Evolutionary conservation across 2,888 invertebrate genomes (phyloP).

Genomic region (Mellilla xanthometata): DNA sequence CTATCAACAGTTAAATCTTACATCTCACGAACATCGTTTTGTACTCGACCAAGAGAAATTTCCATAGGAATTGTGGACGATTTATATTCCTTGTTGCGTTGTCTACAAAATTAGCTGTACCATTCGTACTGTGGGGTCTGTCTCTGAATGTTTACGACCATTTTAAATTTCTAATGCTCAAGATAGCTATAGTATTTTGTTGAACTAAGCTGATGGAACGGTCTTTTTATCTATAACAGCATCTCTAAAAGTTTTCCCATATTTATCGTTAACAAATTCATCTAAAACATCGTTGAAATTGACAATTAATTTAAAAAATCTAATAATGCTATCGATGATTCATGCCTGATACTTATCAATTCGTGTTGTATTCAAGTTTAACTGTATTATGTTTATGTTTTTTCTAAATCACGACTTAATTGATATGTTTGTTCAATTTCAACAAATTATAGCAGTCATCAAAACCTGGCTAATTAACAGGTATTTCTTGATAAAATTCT

Average conservation of each 20-base stretch:
- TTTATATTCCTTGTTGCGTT: conserved; percentile 31
- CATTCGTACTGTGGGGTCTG: conserved; percentile 27
- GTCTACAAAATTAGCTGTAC: conserved; percentile 25
- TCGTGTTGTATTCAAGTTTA: conserved; percentile 3
- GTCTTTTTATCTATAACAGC: conserved; percentile 3
- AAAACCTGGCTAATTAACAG: conserved; percentile 3
- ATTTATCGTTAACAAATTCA: conserved; percentile 1
- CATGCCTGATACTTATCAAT: conserved; percentile 6
- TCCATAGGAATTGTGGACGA: conserved; percentile 25
- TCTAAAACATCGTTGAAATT: conserved; percentile 1
- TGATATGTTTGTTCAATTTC: conserved; percentile 1
- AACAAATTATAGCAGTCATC: neutral
- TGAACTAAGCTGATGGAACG: conserved; percentile 3
- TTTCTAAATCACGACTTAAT: neutral
- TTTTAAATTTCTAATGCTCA: conserved; percentile 24
- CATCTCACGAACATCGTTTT: conserved; percentile 12
- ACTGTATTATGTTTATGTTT: conserved; percentile 3
- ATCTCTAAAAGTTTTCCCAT: conserved; percentile 1
- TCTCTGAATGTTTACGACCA: conserved; percentile 25
- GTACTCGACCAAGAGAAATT: conserved; percentile 11
- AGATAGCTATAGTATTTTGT: conserved; percentile 6
- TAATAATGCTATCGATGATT: neutral
- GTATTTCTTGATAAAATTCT: neutral
- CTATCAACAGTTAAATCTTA: conserved; percentile 6
- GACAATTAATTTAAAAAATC: neutral